Conservation (phyloP, 2,888 invertebrate genomes). For the Hirudinaria manillensis region DNA sequence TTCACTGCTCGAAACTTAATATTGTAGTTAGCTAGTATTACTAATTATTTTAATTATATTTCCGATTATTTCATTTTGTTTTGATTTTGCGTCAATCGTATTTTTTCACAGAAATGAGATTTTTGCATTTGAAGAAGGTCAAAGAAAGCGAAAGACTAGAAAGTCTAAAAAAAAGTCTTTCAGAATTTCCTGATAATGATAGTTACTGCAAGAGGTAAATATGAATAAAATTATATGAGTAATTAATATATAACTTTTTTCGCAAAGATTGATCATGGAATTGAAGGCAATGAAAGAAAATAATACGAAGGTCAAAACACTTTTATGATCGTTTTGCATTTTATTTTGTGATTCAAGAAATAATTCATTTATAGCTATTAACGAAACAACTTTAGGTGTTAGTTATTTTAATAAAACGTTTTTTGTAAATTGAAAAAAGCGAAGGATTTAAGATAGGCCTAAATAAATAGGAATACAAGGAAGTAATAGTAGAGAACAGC, state of each 20-base stretch:
- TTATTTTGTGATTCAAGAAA: not conserved
- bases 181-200: conserved; percentile 18
- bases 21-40: too few relatives aligned
- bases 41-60: too few relatives aligned
- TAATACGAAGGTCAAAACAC: not conserved
- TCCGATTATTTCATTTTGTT: too few relatives aligned
- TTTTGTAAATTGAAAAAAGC: not conserved
- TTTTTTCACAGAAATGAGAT: too few relatives aligned
- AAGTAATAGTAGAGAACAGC: too few relatives aligned
- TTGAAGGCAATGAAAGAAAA: conserved; percentile 9
- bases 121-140: not conserved
- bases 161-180: not conserved
- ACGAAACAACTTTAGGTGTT: not conserved
- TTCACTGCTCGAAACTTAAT: too few relatives aligned
- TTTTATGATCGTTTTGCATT: not conserved
- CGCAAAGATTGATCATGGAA: not conserved
- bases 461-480: too few relatives aligned
- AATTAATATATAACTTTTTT: not conserved
- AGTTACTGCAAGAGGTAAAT: conserved; percentile 16
- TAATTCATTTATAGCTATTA: not conserved
- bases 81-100: too few relatives aligned
- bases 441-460: not conserved
- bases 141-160: not conserved
- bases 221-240: not conserved
- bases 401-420: not conserved